Evolutionary conservation across 1,140 invertebrate species (phyloP), one percentile per base, ranked within the genome.

Genomic region (Arion vulgaris): DNA sequence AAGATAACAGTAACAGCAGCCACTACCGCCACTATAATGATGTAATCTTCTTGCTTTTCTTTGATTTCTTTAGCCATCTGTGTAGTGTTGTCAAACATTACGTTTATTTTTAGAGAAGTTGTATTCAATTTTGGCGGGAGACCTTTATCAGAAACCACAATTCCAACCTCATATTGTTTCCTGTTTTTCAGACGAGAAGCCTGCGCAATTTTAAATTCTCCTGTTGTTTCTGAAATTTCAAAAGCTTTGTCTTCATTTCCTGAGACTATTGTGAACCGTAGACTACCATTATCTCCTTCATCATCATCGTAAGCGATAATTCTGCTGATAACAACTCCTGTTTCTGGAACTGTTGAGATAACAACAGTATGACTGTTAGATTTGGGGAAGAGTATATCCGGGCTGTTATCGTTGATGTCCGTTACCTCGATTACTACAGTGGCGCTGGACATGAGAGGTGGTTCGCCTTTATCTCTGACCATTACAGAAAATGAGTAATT

Each of bases 221-320:
- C 98, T 0, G 95, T 96, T 83, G 94, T 95, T 34, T 95, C 93
- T 89, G 98, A 95, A 26, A 99, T 97, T 75, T 95, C 93, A 88
- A 99, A 98, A 62, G 97, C 93, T 84, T 96, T 95, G 19, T 95
- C 94, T 83, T 95, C 95, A 34, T 92, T 89, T 26, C 96, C 96
- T 38, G 95, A 95, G 0, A 96, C 94, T 26, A 99, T 93, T 90
- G 97, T 96, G 90, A 98, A 99, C 0, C 96, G 97, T 0, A 99
- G 96, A 38, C 96, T 91, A 0, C 97, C 97, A 91, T 99, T 99
- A 19, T 96, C 97, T 11, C 86, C 90, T 13, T 80, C 77, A 75
- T 92, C 91, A 19, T 80, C 32, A 80, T 92, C 91, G 41, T 82
- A 84, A 11, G 91, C 87, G n/a, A 82, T 79, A 23, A 91, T 86